These are phyloP conservation scores for Siderastrea radians DNA, from an alignment of 92 coral and sea anemone genomes.

Conservation along the genomic window DNA sequence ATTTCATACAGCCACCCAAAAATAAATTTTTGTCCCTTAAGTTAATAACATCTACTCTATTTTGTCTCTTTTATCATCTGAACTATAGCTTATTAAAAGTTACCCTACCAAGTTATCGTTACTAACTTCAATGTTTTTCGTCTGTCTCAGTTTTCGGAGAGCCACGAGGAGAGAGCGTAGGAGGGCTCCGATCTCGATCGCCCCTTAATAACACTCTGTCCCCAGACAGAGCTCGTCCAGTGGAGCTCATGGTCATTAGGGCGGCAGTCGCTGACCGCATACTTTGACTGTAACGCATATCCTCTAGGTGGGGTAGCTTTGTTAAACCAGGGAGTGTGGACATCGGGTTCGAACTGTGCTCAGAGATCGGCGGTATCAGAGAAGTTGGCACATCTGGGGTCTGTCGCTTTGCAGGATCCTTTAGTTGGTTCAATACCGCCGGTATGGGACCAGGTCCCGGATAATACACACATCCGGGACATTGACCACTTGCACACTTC, in stretches of 20 bases:
- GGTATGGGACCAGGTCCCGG: slow-evolving; percentile 83
- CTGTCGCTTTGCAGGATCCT: slow-evolving; percentile 65
- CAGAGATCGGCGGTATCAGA: slow-evolving; percentile 60
- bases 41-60: background rate
- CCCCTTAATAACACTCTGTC: slow-evolving; percentile 19
- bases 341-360: slow-evolving; percentile 66
- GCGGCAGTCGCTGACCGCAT: slow-evolving; percentile 89
- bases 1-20: background rate
- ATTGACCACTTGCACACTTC: slow-evolving; percentile 80
- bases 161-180: slow-evolving; percentile 34
- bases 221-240: slow-evolving; percentile 46
- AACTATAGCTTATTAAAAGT: background rate
- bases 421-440: slow-evolving; percentile 44
- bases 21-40: background rate
- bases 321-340: slow-evolving; percentile 35
- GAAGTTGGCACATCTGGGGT: slow-evolving; percentile 56
- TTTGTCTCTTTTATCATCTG: slow-evolving; percentile 1
- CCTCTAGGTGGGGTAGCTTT: slow-evolving; percentile 62
- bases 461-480: slow-evolving; percentile 88
- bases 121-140: slow-evolving; percentile 21
- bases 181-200: slow-evolving; percentile 37
- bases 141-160: slow-evolving; percentile 46
- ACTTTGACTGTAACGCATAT: slow-evolving; percentile 75
- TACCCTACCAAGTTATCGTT: background rate
- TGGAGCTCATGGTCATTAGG: slow-evolving; percentile 84